phyloP scores from a whole-genome alignment of 2,888 invertebrate species.

The Orthosia incerta region DNA sequence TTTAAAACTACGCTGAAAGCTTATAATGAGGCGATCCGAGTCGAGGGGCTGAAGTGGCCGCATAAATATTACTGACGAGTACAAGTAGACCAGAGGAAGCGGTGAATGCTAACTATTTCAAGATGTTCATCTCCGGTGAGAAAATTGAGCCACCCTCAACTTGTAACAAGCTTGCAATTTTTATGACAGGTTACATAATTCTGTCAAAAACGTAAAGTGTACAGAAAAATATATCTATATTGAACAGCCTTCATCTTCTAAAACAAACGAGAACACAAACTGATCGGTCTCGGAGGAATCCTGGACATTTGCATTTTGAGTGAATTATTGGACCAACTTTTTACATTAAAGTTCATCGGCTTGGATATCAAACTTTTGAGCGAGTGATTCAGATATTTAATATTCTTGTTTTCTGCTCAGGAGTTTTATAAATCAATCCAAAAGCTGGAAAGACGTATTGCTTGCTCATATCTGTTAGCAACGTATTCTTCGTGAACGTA shows the following conservation, averaged over 20 bases:
- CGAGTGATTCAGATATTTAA: conserved; percentile 72
- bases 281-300: conserved; percentile 65
- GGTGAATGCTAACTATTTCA: conserved; percentile 74
- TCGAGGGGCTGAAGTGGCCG: conserved; percentile 74
- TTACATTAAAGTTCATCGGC: conserved; percentile 79
- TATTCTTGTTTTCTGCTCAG: conserved; percentile 55
- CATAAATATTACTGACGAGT: conserved; percentile 79
- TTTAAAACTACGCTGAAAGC: conserved; percentile 81
- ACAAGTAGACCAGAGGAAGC: conserved; percentile 74
- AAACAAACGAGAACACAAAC: conserved; percentile 55
- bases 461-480: conserved; percentile 52
- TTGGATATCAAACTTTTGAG: conserved; percentile 70
- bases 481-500: conserved; percentile 64
- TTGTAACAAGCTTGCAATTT: conserved; percentile 12
- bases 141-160: conserved; percentile 45
- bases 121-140: conserved; percentile 65
- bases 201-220: conserved; percentile 7
- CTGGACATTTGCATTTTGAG: conserved; percentile 82
- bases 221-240: conserved; percentile 20
- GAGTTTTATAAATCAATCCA: conserved; percentile 21
- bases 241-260: conserved; percentile 9
- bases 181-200: conserved; percentile 24
- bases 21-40: conserved; percentile 80
- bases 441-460: conserved; percentile 19
- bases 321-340: conserved; percentile 81